phyloP scores from a whole-genome alignment of 2,797 vertebrate genomes.

The Pipistrellus kuhlii region DNA sequence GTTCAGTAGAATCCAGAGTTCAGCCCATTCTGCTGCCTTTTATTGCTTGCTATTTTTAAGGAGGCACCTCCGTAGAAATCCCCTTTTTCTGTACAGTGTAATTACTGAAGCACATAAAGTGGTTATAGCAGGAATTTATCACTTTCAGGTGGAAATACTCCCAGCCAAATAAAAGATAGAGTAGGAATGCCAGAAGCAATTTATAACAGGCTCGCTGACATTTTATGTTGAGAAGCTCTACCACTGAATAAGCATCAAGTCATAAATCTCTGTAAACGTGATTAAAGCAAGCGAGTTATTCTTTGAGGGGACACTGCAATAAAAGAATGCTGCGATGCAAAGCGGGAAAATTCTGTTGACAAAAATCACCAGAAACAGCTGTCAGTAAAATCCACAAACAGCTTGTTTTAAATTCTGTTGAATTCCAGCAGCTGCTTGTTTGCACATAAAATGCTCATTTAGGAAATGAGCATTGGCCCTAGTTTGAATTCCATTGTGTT shows the following conservation, averaged over 20 bases:
- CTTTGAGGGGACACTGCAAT: constrained; percentile 85
- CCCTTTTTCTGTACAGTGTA: constrained; percentile 82
- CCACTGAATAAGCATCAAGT: constrained; percentile 86
- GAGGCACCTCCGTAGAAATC: constrained; percentile 72
- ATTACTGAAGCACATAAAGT: constrained; percentile 90
- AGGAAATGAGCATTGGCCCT: constrained; percentile 74
- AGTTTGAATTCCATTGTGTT: constrained; percentile 67
- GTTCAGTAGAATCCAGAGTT: constrained; percentile 66
- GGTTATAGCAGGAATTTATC: constrained; percentile 89
- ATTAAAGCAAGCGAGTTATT: constrained; percentile 87
- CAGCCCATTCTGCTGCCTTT: constrained; percentile 73
- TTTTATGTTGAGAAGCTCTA: constrained; percentile 86
- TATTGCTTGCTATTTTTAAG: constrained; percentile 80
- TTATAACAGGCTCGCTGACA: constrained; percentile 90
- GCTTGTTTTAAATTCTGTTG: constrained; percentile 68
- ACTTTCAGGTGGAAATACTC: constrained; percentile 89
- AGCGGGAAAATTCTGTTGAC: constrained; percentile 83
- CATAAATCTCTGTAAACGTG: constrained; percentile 89
- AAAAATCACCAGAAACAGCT: constrained; percentile 82
- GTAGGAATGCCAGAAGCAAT: constrained; percentile 87
- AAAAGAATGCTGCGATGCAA: constrained; percentile 71
- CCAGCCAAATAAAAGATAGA: constrained; percentile 88
- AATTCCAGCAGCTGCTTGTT: constrained; percentile 81
- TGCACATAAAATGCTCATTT: constrained; percentile 81
- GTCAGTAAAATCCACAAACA: constrained; percentile 78